These are phyloP conservation scores for Dasypus novemcinctus DNA, from an alignment of 2,113 vertebrate genomes.

Conservation along the genomic window DNA sequence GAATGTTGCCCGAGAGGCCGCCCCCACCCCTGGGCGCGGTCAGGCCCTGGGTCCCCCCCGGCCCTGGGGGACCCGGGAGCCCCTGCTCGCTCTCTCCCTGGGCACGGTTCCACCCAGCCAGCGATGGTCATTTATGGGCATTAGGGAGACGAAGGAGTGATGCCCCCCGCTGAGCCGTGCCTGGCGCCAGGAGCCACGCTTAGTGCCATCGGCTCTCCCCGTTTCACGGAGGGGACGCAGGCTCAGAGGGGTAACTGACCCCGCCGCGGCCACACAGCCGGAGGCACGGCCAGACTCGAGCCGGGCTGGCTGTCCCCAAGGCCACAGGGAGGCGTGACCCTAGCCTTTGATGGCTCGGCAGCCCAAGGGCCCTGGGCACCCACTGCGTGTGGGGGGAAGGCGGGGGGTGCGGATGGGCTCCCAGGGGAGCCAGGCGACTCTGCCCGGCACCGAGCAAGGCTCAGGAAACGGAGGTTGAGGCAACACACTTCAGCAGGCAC, in stretches of 20 bases:
- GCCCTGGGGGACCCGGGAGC: not conserved
- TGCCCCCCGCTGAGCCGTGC: accelerated
- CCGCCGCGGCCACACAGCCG: not conserved
- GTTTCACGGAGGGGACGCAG: not conserved
- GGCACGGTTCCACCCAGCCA: not conserved
- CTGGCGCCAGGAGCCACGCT: accelerated
- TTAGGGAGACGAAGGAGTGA: not conserved
- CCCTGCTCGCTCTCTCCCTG: not conserved
- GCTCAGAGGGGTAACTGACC: not conserved
- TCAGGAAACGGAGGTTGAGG: not conserved
- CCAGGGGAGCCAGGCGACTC: not conserved
- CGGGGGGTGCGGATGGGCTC: accelerated
- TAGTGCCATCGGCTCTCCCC: not conserved
- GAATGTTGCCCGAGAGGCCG: not conserved
- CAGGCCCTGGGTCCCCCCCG: not conserved
- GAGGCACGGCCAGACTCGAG: not conserved
- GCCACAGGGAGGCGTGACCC: not conserved
- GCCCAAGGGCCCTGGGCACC: not conserved
- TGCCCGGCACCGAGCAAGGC: not conserved
- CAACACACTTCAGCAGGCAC: not conserved
- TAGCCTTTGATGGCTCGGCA: not conserved
- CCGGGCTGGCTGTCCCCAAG: not conserved
- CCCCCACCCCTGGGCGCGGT: not conserved
- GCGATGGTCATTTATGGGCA: not conserved
- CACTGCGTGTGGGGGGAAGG: not conserved